Evolutionary conservation across 2,113 vertebrate genomes (phyloP).

Genomic region (Paraplagusia blochii): DNA sequence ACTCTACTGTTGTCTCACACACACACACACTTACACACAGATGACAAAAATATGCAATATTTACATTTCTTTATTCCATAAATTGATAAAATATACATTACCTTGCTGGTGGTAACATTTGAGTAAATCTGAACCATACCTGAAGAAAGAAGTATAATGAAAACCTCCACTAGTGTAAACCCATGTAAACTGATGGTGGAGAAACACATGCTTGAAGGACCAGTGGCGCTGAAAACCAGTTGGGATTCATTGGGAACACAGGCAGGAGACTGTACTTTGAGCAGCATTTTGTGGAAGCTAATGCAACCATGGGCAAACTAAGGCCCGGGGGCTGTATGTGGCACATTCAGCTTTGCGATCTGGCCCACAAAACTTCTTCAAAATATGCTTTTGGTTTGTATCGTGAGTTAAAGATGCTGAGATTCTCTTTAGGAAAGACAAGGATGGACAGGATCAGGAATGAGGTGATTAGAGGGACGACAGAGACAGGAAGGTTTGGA

Average conservation of each 20-base stretch:
- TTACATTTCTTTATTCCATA: neutral
- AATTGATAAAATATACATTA: neutral
- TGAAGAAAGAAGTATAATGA: neutral
- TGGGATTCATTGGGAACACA: conserved; percentile 44
- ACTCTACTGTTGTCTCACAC: conserved; percentile 1
- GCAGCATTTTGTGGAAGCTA: conserved; percentile 47
- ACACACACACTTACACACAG: neutral
- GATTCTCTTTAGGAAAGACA: no score
- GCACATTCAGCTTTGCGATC: conserved; percentile 9
- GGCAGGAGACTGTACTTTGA: conserved; percentile 47
- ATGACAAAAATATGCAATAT: neutral
- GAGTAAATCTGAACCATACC: neutral
- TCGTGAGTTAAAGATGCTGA: no score
- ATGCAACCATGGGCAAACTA: no score
- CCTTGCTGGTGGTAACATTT: neutral
- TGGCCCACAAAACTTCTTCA: no score
- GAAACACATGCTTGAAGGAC: neutral
- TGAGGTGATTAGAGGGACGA: no score
- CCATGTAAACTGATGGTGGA: neutral
- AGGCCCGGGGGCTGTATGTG: no score
- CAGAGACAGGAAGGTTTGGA: no score
- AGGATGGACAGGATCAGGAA: no score
- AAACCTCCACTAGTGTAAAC: conserved; percentile 3
- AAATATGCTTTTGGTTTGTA: no score
- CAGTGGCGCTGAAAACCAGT: conserved; percentile 20